Percentiles rank a stretch among this genome's conserved stretches.
phyloP scores from a whole-genome alignment of 1,140 invertebrate genomes.

The Agrypnia vestita region DNA sequence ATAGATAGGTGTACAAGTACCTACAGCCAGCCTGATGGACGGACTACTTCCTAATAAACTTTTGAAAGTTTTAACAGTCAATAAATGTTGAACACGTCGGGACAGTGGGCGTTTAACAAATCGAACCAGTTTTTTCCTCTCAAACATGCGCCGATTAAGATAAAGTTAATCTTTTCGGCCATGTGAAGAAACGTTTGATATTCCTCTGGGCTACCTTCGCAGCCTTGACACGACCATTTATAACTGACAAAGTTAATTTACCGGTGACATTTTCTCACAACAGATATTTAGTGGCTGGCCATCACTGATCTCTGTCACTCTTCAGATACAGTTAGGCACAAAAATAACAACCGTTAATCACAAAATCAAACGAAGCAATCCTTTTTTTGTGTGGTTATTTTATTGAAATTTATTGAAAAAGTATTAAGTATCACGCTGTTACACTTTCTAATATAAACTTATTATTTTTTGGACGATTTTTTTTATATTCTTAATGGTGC shows the following conservation, averaged over 20 bases:
- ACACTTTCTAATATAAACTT: no score
- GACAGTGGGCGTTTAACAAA: conserved; percentile 14
- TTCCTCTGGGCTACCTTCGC: background rate
- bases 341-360: background rate
- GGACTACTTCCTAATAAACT: background rate
- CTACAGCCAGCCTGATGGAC: no score
- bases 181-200: conserved; percentile 9
- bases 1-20: no score
- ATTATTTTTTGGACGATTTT: no score
- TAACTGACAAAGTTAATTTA: conserved; percentile 17
- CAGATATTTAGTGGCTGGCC: background rate
- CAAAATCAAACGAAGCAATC: no score
- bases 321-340: conserved; percentile 2
- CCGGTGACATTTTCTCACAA: conserved; percentile 26
- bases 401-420: no score
- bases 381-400: no score
- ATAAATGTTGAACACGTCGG: background rate
- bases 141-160: conserved; percentile 8
- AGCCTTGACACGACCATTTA: conserved; percentile 21
- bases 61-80: background rate
- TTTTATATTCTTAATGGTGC: no score
- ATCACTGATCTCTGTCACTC: conserved; percentile 2
- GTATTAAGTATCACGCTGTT: no score
- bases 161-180: conserved; percentile 10
- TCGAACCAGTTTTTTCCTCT: conserved; percentile 16